Evolutionary conservation across 2,113 vertebrate species (phyloP), one percentile per base, ranked within the genome.

Genomic region (Hylia prasina): DNA sequence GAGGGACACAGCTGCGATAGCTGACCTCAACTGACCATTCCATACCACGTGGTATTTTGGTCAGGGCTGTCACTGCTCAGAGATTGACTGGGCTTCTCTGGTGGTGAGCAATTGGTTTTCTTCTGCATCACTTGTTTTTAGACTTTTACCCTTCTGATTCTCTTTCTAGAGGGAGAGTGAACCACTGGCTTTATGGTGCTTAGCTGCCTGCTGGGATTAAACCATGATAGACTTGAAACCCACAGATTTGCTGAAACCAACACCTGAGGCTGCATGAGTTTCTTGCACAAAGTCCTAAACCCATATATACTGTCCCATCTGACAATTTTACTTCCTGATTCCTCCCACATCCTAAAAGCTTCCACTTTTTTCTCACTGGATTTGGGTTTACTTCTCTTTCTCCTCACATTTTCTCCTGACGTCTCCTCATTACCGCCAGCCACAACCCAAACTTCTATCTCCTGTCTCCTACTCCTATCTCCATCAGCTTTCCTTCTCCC

Each of bases 41-140:
- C 19, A 28, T 3, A 50, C 10, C 12, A 3, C 33, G 12, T 5
- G 17, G 7, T 3, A 3, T 60, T 13, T 7, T 39, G 25, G 1
- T 15, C 40, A 69, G 21, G 30, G 18, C 27, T 93, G 73, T 19
- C 25, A 8, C 35, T 56, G 37, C 37, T 78, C 4, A 3, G 25
- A 18, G 20, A 28, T 17, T 60, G 39, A 5, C 58, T 60, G 20
- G 35, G 30, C 44, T 60, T n/a, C 28, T 44, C n/a, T 63, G 10
- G 13, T 68, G 48, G 6, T 57, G 8, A 79, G 7, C 3, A 40
- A 24, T 0, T 57, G 10, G 3, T 7, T 18, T 3, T 37, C 81
- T 80, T 63, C 47, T 37, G 4, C 17, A 73, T 65, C 24, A 15
- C 25, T 54, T 66, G 5, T 31, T 87, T 68, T 66, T 53, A 7